These are phyloP conservation scores for Harlomillsia oculata DNA, from an alignment of 1,140 invertebrate species.

Conservation along the genomic window DNA sequence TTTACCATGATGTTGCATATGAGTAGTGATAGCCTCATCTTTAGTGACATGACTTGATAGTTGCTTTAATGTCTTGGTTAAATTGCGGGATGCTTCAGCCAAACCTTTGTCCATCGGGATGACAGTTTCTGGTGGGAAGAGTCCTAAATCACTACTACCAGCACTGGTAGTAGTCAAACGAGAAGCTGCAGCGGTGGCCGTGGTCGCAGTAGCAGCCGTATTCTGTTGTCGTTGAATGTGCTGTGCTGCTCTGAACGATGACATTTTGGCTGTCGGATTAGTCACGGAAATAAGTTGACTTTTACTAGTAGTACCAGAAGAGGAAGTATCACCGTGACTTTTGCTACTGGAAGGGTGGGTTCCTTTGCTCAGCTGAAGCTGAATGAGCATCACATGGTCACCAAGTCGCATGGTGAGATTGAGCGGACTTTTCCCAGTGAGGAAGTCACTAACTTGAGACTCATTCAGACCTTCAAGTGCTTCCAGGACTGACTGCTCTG, in stretches of 20 bases:
- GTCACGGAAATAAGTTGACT: no score
- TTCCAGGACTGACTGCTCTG: slow-evolving; percentile 89
- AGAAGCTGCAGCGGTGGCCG: slow-evolving; percentile 6
- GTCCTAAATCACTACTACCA: background rate
- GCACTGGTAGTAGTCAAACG: slow-evolving; percentile 23
- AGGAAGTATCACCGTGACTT: slow-evolving; percentile 16
- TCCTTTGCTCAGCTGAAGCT: slow-evolving; percentile 80
- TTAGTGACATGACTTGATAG: slow-evolving; percentile 78
- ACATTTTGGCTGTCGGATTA: no score
- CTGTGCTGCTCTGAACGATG: no score
- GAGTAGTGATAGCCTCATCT: slow-evolving; percentile 38
- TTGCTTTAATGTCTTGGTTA: slow-evolving; percentile 82
- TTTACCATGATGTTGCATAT: slow-evolving; percentile 85
- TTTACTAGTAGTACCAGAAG: no score
- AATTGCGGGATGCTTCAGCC: slow-evolving; percentile 77
- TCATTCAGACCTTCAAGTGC: slow-evolving; percentile 86
- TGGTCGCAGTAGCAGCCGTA: slow-evolving; percentile 15
- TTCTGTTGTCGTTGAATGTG: slow-evolving; percentile 20
- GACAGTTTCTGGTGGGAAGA: no score
- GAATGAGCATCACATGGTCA: slow-evolving; percentile 94
- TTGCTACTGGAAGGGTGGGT: slow-evolving; percentile 27
- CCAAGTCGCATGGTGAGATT: slow-evolving; percentile 88
- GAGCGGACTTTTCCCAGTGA: slow-evolving; percentile 71
- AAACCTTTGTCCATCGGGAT: no score
- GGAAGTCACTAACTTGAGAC: slow-evolving; percentile 86